phyloP scores from a whole-genome alignment of 92 coral and sea anemone genomes.

The Umimayanthus chanpuru region DNA sequence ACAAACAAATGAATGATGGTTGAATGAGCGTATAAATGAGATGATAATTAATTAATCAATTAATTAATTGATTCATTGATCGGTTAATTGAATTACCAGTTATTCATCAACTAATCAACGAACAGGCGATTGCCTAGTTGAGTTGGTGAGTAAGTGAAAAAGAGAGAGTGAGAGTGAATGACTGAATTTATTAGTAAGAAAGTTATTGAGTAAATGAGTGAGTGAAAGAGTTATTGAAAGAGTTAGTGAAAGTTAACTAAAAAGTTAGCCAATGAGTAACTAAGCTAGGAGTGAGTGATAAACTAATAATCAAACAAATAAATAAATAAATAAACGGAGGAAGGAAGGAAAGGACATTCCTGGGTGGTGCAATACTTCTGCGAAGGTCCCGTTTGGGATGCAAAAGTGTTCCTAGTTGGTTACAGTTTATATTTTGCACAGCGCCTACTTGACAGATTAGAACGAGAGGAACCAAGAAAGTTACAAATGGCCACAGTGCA shows the following conservation, averaged over 20 bases:
- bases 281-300: not conserved
- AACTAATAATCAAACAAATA: not conserved
- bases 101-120: constrained; percentile 9
- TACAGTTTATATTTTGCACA: not conserved
- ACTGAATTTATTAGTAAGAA: not conserved
- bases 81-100: constrained; percentile 7
- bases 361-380: not conserved
- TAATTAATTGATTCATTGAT: constrained; percentile 14
- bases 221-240: no score
- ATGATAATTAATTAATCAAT: not conserved
- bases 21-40: no score
- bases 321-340: not conserved
- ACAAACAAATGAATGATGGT: no score
- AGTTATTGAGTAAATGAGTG: not conserved
- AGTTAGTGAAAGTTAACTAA: no score
- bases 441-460: not conserved
- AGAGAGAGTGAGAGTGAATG: no score
- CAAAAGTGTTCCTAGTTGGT: not conserved
- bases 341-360: not conserved
- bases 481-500: not conserved
- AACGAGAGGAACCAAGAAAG: not conserved
- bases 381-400: not conserved
- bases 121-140: not conserved
- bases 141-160: not conserved
- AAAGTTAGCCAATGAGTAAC: not conserved